Evolutionary conservation across 2,888 invertebrate genomes (phyloP).

Genomic region (Brachypterus glaber): DNA sequence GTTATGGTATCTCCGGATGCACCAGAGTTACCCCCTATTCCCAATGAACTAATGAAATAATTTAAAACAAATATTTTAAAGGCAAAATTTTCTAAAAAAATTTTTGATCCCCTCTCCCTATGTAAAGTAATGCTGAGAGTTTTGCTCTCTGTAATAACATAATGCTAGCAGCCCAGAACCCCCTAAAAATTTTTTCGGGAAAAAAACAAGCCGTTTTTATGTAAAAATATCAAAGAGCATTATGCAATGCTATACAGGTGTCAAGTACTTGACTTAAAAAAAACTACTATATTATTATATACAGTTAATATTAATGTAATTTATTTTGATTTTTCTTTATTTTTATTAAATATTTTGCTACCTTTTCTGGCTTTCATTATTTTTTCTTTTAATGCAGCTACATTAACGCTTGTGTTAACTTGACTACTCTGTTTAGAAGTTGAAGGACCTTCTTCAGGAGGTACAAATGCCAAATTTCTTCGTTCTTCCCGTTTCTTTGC

Average conservation of each 20-base stretch:
- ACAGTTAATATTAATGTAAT: background rate
- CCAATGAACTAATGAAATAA: background rate
- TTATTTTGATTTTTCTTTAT: slow-evolving; percentile 5
- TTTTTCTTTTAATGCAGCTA: slow-evolving; percentile 66
- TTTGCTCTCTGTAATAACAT: no score
- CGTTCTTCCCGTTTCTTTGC: slow-evolving; percentile 65
- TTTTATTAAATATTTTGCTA: slow-evolving; percentile 32
- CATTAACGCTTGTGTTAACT: slow-evolving; percentile 47
- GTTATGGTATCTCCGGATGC: background rate
- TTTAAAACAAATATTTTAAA: background rate
- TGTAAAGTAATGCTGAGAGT: no score
- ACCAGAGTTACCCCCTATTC: background rate
- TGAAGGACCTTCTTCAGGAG: slow-evolving; percentile 54
- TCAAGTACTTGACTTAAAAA: no score
- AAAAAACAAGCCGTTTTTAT: no score
- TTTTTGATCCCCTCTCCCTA: no score
- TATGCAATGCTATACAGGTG: no score
- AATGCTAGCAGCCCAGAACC: no score
- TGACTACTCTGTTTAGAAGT: slow-evolving; percentile 27
- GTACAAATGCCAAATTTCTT: slow-evolving; percentile 70
- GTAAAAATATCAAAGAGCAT: no score
- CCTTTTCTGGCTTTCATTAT: slow-evolving; percentile 57
- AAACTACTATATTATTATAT: background rate
- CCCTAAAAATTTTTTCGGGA: no score
- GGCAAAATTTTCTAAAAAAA: background rate